Conservation (phyloP, 2,888 invertebrate genomes). For the Noctua comes region DNA sequence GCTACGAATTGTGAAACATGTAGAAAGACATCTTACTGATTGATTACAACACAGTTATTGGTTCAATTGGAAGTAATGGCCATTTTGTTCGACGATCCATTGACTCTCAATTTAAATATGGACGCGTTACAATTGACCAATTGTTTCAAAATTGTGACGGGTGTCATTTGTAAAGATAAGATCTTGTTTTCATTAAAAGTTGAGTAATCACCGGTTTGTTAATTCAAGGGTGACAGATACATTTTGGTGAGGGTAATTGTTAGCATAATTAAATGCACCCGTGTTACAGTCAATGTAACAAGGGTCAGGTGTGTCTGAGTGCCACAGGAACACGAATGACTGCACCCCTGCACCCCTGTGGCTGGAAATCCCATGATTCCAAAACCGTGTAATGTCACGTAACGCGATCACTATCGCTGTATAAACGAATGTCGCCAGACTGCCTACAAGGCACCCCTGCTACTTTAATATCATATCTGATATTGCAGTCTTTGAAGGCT, state of each 20-base stretch:
- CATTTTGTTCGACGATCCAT: conserved; percentile 53
- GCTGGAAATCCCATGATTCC: conserved; percentile 54
- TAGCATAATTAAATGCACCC: conserved; percentile 52
- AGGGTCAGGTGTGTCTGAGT: conserved; percentile 38
- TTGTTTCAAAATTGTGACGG: conserved; percentile 53
- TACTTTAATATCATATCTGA: conserved; percentile 37
- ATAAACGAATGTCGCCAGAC: conserved; percentile 36
- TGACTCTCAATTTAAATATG: conserved; percentile 65
- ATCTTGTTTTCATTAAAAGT: conserved; percentile 22
- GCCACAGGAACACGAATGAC: conserved; percentile 30
- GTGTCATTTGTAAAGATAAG: conserved; percentile 34
- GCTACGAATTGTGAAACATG: conserved; percentile 48
- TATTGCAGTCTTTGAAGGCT: conserved; percentile 22
- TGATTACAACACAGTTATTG: conserved; percentile 59
- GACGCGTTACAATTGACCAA: conserved; percentile 55
- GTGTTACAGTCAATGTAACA: conserved; percentile 9
- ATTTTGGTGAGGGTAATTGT: conserved; percentile 31
- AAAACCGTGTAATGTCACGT: conserved; percentile 54
- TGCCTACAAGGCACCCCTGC: conserved; percentile 41
- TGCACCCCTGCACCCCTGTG: conserved; percentile 47
- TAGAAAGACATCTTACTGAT: conserved; percentile 57
- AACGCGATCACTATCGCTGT: conserved; percentile 45
- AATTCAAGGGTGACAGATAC: not conserved
- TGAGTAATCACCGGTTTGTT: conserved; percentile 23
- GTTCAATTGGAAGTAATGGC: conserved; percentile 63